Conservation (phyloP, 2,888 invertebrate genomes). For the Machimus rusticus region DNA sequence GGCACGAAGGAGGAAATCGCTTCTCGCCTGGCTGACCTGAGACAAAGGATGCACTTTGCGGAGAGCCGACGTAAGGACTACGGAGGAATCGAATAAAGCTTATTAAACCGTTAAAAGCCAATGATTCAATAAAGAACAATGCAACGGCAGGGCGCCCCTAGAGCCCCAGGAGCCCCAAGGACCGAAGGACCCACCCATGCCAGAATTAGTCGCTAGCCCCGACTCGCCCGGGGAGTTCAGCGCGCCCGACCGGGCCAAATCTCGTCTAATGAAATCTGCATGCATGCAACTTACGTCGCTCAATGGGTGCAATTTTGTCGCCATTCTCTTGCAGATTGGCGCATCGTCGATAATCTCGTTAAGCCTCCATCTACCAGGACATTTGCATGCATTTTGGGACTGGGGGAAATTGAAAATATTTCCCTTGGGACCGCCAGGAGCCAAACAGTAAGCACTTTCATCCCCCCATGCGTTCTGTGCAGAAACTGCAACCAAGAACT, state of each 20-base stretch:
- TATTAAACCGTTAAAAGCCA: slow-evolving; percentile 64
- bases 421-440: slow-evolving; percentile 46
- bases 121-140: slow-evolving; percentile 56
- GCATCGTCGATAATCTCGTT: slow-evolving; percentile 48
- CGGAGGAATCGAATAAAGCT: slow-evolving; percentile 61
- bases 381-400: slow-evolving; percentile 36
- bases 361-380: slow-evolving; percentile 39
- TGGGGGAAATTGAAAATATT: slow-evolving; percentile 46
- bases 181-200: background rate
- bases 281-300: slow-evolving; percentile 39
- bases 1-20: background rate
- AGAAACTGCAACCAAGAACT: slow-evolving; percentile 33
- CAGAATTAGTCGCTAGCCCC: slow-evolving; percentile 12
- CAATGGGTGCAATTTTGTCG: slow-evolving; percentile 48
- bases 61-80: background rate
- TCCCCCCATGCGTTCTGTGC: background rate
- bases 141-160: slow-evolving; percentile 41
- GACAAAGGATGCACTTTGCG: slow-evolving; percentile 17
- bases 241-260: background rate
- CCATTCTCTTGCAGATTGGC: slow-evolving; percentile 47
- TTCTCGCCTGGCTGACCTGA: slow-evolving; percentile 4
- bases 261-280: slow-evolving; percentile 41
- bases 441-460: slow-evolving; percentile 44
- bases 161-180: no score
- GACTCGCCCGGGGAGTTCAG: background rate